Evolutionary conservation across 2,113 vertebrate genomes (phyloP).

Genomic region (Calypte anna): DNA sequence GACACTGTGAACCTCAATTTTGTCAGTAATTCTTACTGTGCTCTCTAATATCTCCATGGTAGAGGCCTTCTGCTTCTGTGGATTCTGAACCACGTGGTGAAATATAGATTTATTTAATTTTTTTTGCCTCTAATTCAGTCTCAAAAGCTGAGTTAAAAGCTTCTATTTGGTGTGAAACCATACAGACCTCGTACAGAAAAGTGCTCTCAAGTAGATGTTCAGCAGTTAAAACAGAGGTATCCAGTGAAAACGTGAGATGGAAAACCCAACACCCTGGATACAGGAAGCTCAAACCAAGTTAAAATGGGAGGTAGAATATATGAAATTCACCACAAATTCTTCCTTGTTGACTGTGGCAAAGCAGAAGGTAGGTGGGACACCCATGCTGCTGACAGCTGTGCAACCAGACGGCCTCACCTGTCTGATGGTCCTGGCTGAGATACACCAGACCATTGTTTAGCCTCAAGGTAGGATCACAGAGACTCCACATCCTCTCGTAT

Average conservation of each 20-base stretch:
- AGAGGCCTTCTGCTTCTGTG: not conserved
- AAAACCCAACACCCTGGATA: not conserved
- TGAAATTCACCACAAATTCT: fast-evolving
- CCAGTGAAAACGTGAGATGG: not conserved
- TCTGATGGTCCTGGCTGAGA: not conserved
- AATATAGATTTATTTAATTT: not conserved
- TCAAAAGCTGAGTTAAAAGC: not conserved
- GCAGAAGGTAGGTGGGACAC: not conserved
- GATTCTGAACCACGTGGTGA: not conserved
- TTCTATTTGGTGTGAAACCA: not conserved
- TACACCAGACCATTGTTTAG: not conserved
- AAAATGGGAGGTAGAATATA: not conserved
- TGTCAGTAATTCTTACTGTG: not conserved
- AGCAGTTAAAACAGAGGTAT: not conserved
- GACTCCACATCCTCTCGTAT: not conserved
- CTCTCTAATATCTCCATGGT: not conserved
- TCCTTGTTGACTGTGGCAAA: not conserved
- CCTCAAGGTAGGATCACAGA: not conserved
- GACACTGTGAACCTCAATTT: not conserved
- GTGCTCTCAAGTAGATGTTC: not conserved
- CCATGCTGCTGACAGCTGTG: not conserved
- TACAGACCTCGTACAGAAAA: not conserved
- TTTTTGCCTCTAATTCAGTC: not conserved
- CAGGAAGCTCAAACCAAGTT: not conserved
- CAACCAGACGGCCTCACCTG: not conserved